Conservation (phyloP, 2,888 invertebrate genomes). For the Tenthredo notha region DNA sequence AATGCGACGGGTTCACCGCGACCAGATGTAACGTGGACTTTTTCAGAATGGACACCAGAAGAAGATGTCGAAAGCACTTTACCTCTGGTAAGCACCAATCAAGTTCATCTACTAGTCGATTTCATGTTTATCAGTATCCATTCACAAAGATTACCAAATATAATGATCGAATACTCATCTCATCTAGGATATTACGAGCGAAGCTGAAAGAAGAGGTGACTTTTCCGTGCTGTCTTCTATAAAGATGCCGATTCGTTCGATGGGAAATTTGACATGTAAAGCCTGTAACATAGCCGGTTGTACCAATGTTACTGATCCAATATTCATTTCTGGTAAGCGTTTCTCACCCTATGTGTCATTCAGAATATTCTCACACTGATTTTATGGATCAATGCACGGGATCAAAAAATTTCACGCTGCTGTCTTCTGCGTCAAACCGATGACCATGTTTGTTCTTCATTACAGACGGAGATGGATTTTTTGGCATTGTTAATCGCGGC, state of each 20-base stretch:
- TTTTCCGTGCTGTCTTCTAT: slow-evolving; percentile 8
- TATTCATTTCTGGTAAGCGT: slow-evolving; percentile 59
- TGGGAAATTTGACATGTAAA: slow-evolving; percentile 73
- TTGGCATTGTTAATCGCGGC: slow-evolving; percentile 72
- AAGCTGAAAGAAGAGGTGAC: background rate
- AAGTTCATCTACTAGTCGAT: background rate
- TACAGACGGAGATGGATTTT: slow-evolving; percentile 79
- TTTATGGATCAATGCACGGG: background rate
- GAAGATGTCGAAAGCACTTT: background rate
- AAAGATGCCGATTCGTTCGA: background rate
- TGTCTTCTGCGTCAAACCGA: background rate
- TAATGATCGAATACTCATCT: background rate
- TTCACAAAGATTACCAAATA: background rate
- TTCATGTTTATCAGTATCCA: background rate
- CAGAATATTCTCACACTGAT: background rate
- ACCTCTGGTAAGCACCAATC: background rate
- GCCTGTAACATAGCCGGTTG: slow-evolving; percentile 74
- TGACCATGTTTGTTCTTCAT: slow-evolving; percentile 54
- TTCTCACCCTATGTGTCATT: background rate
- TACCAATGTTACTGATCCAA: slow-evolving; percentile 63
- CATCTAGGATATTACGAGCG: background rate
- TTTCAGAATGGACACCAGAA: background rate
- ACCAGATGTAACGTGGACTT: background rate
- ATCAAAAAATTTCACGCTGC: background rate
- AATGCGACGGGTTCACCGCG: background rate